phyloP scores from a whole-genome alignment of 2,797 vertebrate species.

The Tinamus major region DNA sequence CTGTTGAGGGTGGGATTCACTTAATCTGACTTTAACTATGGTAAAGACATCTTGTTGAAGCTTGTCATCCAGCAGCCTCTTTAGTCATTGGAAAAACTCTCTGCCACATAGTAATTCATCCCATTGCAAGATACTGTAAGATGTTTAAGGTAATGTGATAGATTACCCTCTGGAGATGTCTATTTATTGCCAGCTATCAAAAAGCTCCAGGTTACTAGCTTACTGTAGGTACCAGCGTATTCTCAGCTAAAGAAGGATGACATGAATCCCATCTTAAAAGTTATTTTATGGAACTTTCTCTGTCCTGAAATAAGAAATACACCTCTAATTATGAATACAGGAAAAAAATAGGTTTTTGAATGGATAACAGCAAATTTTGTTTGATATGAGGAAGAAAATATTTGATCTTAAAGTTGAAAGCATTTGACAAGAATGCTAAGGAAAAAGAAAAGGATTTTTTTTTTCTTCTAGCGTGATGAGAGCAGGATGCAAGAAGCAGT shows the following conservation, averaged over 20 bases:
- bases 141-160: neutral
- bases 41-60: neutral
- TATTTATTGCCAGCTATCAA: neutral
- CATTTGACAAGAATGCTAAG: neutral
- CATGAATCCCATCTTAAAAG: neutral
- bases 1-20: neutral
- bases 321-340: neutral
- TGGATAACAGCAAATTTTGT: neutral
- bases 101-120: neutral
- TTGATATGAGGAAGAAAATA: neutral
- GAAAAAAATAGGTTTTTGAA: neutral
- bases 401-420: neutral
- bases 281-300: neutral
- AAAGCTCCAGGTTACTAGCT: neutral
- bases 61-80: neutral
- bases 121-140: neutral
- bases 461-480: neutral
- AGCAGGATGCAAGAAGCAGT: neutral
- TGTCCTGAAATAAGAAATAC: neutral
- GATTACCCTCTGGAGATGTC: neutral
- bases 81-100: neutral
- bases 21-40: neutral
- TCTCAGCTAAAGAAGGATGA: neutral
- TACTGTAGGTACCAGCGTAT: neutral
- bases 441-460: neutral